A percentile compares a stretch with the other conserved stretches of the same genome.
Evolutionary conservation across 2,797 vertebrate species (phyloP).

Genomic region (Periophthalmus magnuspinnatus): DNA sequence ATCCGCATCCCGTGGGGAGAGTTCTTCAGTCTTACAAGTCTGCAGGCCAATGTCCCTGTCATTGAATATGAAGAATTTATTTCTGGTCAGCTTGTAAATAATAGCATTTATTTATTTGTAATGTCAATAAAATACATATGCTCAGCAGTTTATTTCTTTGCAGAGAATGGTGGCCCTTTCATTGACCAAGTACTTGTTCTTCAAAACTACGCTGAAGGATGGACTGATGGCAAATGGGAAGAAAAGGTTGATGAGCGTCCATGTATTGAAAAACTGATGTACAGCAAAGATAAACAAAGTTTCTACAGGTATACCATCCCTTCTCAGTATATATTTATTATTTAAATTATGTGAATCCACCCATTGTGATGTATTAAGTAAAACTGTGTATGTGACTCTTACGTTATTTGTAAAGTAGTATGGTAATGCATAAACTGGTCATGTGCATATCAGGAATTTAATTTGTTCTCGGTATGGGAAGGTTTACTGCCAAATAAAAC

Average conservation of each 20-base stretch:
- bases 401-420: neutral
- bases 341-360: neutral
- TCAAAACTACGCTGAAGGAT: constrained; percentile 92
- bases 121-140: too few relatives aligned
- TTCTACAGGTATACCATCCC: constrained; percentile 85
- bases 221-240: constrained; percentile 95
- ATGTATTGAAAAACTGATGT: constrained; percentile 87
- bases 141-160: constrained; percentile 16
- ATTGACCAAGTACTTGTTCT: constrained; percentile 91
- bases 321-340: neutral
- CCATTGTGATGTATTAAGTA: neutral
- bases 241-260: constrained; percentile 91
- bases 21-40: constrained; percentile 90
- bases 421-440: neutral
- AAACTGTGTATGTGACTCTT: neutral
- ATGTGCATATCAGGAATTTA: neutral
- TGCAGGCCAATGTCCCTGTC: constrained; percentile 89
- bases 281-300: constrained; percentile 88
- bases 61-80: constrained; percentile 95
- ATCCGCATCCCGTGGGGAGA: constrained; percentile 87
- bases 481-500: neutral
- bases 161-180: constrained; percentile 95
- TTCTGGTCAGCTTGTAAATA: constrained; percentile 78
- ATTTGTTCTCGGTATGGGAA: neutral
- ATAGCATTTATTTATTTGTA: neutral